Percentiles rank a stretch among this genome's conserved stretches.
Conservation (phyloP, 2,113 vertebrate species). For the Paratilapia polleni region DNA sequence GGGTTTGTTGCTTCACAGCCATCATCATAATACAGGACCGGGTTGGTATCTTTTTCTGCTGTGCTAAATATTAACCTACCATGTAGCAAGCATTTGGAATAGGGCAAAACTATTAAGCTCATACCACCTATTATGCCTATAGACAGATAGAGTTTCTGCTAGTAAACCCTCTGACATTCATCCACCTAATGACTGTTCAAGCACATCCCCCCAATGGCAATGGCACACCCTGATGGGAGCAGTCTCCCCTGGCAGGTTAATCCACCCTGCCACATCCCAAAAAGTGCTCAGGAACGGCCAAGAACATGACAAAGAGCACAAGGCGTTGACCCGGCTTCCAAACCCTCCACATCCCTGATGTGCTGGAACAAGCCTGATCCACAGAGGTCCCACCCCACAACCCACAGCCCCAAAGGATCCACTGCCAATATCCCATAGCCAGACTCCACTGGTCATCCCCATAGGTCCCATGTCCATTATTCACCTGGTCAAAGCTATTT, state of each 20-base stretch:
- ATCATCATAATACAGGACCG: conserved; percentile 36
- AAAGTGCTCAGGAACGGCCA: not conserved
- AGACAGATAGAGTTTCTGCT: not conserved
- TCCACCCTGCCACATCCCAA: not conserved
- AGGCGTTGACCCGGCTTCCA: not conserved
- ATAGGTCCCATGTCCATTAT: not conserved
- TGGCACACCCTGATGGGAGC: not conserved
- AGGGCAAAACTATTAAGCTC: too few species aligned
- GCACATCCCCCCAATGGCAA: not conserved
- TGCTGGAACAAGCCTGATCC: not conserved
- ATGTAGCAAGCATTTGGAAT: not conserved
- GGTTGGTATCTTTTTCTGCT: conserved; percentile 21
- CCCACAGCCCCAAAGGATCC: not conserved
- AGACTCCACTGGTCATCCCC: not conserved
- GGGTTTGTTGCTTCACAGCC: conserved; percentile 43
- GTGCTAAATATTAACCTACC: conserved; percentile 11
- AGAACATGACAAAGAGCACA: not conserved
- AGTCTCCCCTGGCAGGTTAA: not conserved
- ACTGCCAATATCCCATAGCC: not conserved
- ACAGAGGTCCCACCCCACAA: not conserved
- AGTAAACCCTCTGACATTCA: not conserved
- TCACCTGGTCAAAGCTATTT: too few species aligned
- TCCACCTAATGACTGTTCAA: not conserved
- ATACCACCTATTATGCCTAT: not conserved
- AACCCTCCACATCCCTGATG: not conserved